Evolutionary conservation across 2,113 vertebrate species (phyloP).

Genomic region (Trachemys scripta): DNA sequence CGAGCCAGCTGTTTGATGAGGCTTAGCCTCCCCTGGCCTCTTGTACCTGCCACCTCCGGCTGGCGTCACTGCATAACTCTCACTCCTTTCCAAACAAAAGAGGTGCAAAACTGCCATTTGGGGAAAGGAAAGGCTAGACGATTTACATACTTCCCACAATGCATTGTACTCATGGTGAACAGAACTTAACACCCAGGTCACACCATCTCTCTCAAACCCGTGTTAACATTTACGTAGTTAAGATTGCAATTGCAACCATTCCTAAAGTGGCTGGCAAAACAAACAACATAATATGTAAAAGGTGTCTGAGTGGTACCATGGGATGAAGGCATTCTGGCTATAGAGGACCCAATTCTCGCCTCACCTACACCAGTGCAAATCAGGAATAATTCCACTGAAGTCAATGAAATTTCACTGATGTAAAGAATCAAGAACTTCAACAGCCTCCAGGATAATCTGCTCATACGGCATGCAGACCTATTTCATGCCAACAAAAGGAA

Average conservation of each 20-base stretch:
- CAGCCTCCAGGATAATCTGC: slow-evolving; percentile 12
- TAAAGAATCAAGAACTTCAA: background rate
- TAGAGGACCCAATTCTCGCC: background rate
- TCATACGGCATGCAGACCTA: background rate
- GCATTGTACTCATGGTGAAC: background rate
- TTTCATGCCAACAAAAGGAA: background rate
- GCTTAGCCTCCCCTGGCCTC: too few relatives aligned
- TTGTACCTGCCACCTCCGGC: too few relatives aligned
- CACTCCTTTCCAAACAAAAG: background rate
- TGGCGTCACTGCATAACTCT: background rate
- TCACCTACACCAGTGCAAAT: background rate
- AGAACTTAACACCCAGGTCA: background rate
- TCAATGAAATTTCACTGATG: background rate
- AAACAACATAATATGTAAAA: background rate
- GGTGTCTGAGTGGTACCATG: background rate
- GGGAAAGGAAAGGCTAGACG: background rate
- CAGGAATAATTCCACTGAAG: background rate
- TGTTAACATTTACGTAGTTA: background rate
- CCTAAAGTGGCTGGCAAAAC: background rate
- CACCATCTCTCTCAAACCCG: background rate
- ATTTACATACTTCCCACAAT: background rate
- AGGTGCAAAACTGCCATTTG: background rate
- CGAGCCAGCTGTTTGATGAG: too few relatives aligned
- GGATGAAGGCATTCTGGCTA: background rate
- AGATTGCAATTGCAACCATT: background rate